Evolutionary conservation across 2,797 vertebrate genomes (phyloP), one percentile per base, ranked within the genome.

Genomic region (Sebastes variabilis): DNA sequence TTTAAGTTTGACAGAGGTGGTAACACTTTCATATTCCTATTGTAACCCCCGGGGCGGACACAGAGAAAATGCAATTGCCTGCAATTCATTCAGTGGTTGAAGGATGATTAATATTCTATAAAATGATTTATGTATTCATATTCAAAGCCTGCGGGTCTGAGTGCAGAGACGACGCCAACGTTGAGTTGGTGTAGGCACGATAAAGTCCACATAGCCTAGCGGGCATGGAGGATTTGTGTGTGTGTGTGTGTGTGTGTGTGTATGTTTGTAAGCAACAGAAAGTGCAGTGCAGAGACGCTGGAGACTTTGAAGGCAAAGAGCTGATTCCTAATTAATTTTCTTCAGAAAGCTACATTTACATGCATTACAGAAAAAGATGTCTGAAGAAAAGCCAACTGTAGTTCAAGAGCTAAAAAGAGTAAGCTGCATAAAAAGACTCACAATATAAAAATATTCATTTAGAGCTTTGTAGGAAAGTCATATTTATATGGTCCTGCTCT

Each of bases 321-420:
- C 79, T 86, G 87, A 88, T 80, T 92, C 88, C 77, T 92, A 93
- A 95, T 94, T 93, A 93, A 93, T 92, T 92, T 88, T 81, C 75
- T 74, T 80, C 83, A 82, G 64, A 87, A 88, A 90, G 82, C 76
- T 85, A 59, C 86, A 88, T 90, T 90, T 87, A 86, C 87, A 92
- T 82, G 85, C 61, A 42, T 84, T 79, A 75, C 67, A 75, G 65
- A 75, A 75, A 82, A 81, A 81, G 60, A 68, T 2, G 61, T 85
- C 66, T 87, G 61, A 83, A 77, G 69, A 79, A 65, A 85, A 78
- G 79, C 64, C 75, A 88, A 67, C 38, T 70, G 65, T 16, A 54
- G 71, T 88, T 85, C 74, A 81, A 34, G 67, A 82, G 34, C 52
- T 74, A 66, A 49, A 80, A 81, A 72, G 61, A 79, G 69, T 22